A percentile compares a stretch with the other conserved stretches of the same genome.
Evolutionary conservation across 2,888 invertebrate species (phyloP).

Genomic region (Cataglyphis cursor): DNA sequence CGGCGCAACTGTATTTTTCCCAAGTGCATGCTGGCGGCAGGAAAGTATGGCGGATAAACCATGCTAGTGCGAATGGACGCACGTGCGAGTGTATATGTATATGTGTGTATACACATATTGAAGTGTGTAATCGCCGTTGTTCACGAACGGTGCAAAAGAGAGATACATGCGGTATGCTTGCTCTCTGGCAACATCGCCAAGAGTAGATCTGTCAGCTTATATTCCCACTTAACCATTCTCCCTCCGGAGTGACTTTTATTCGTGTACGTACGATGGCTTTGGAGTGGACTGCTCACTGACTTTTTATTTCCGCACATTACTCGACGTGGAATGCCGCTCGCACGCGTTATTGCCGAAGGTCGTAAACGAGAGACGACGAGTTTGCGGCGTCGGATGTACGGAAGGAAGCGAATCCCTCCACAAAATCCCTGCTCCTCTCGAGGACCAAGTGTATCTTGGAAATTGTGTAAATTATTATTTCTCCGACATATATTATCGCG

Average conservation of each 20-base stretch:
- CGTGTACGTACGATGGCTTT: constrained; percentile 10
- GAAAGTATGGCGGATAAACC: constrained; percentile 39
- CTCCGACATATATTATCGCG: constrained; percentile 18
- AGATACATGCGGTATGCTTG: constrained; percentile 23
- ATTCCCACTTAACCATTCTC: constrained; percentile 49
- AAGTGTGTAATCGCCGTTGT: constrained; percentile 3
- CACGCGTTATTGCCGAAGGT: constrained; percentile 21
- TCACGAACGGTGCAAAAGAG: background rate
- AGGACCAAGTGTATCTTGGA: constrained; percentile 11
- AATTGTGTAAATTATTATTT: constrained; percentile 9
- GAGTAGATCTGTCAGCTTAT: constrained; percentile 55
- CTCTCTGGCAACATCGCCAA: constrained; percentile 48
- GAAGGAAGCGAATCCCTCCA: constrained; percentile 17
- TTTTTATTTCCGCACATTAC: constrained; percentile 24
- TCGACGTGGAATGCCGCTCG: background rate
- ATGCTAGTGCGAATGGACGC: background rate
- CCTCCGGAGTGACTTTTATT: constrained; percentile 41
- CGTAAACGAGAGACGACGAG: constrained; percentile 27
- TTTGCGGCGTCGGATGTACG: constrained; percentile 20
- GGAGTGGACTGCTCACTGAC: constrained; percentile 33
- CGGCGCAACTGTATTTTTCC: constrained; percentile 48
- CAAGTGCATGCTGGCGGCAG: constrained; percentile 38
- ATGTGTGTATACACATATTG: background rate
- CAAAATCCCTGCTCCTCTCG: background rate
- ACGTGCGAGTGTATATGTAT: background rate